Evolutionary conservation across 2,113 vertebrate genomes (phyloP).

Genomic region (Bos taurus): ARS-UCD2.0 NC_037331.1:114246501-114247000

Average conservation of each 20-base stretch:
- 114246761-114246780: not conserved
- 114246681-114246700: fast-evolving
- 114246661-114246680: not conserved
- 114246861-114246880: not conserved
- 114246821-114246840: not conserved
- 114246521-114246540: not conserved
- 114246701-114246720: not conserved
- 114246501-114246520: not conserved
- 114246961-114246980: not conserved
- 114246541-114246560: not conserved
- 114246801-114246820: not conserved
- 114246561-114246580: not conserved
- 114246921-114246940: not conserved
- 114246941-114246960: fast-evolving
- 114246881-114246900: fast-evolving
- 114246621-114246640: not conserved
- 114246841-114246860: not conserved
- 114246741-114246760: fast-evolving
- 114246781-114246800: not conserved
- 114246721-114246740: not conserved
- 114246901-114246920: not conserved
- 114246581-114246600: not conserved
- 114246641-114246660: not conserved
- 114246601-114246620: not conserved
- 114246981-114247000: not conserved